Evolutionary conservation across 1,140 invertebrate genomes (phyloP).

Genomic region (Drosophila bocqueti): DNA sequence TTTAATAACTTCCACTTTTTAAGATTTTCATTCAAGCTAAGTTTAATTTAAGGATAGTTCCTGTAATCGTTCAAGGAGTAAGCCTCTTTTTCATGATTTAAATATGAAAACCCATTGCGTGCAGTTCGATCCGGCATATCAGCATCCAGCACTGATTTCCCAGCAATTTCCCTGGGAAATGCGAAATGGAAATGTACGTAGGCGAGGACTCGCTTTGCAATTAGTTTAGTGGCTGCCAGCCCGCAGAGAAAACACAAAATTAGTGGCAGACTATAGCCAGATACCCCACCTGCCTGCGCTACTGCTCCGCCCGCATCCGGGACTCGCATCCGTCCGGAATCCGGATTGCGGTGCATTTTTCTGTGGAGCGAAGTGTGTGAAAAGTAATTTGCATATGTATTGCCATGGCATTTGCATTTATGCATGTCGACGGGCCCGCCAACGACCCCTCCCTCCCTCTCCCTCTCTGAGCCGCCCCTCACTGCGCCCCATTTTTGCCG

Average conservation of each 20-base stretch:
- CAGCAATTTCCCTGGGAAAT: slow-evolving; percentile 29
- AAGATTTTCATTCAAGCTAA: no score
- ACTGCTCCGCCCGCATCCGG: slow-evolving; percentile 17
- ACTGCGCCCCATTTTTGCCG: background rate
- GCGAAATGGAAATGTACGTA: slow-evolving; percentile 17
- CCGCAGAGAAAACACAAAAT: slow-evolving; percentile 52
- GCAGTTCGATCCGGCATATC: slow-evolving; percentile 9
- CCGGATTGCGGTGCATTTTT: slow-evolving; percentile 50
- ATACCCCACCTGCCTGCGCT: background rate
- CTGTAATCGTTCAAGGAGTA: background rate
- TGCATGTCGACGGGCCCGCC: slow-evolving; percentile 56
- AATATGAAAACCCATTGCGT: background rate
- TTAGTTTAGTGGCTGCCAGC: slow-evolving; percentile 55
- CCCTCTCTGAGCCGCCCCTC: no score
- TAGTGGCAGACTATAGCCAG: slow-evolving; percentile 48
- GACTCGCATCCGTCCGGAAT: slow-evolving; percentile 39
- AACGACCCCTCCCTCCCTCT: background rate
- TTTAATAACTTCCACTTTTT: no score
- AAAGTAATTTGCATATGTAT: slow-evolving; percentile 76
- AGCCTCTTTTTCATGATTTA: background rate
- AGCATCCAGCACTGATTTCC: slow-evolving; percentile 1
- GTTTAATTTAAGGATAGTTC: background rate
- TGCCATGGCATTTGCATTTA: slow-evolving; percentile 77
- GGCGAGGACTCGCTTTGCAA: slow-evolving; percentile 51
- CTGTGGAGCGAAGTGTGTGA: slow-evolving; percentile 47